A percentile compares a stretch with the other conserved stretches of the same genome.
These are phyloP conservation scores for Morinoia aosen DNA, from an alignment of 2,888 invertebrate species.

Conservation along the genomic window DNA sequence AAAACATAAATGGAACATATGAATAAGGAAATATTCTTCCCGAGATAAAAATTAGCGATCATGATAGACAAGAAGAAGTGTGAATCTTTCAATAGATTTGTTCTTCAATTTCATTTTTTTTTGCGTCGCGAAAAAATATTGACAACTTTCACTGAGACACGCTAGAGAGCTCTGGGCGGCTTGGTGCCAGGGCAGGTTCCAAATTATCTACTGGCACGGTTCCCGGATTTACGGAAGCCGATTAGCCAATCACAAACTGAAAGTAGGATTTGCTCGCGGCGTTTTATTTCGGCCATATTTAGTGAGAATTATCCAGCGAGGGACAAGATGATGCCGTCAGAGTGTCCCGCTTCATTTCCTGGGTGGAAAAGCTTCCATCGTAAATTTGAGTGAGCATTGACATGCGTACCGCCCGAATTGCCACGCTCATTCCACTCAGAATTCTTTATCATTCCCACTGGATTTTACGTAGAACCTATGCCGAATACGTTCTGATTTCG, in stretches of 20 bases:
- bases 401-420: neutral
- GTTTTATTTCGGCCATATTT: slow-evolving; percentile 10
- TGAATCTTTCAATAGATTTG: no score
- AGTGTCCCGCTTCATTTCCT: neutral
- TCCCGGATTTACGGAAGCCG: neutral
- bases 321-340: neutral
- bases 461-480: no score
- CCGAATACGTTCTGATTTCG: neutral
- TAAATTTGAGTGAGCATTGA: slow-evolving; percentile 2
- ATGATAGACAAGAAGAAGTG: no score
- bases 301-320: neutral
- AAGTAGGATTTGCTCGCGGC: neutral
- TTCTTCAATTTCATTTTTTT: no score
- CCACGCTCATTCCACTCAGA: neutral
- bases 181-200: neutral
- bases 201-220: neutral
- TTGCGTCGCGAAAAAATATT: no score
- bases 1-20: no score
- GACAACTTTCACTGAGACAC: neutral
- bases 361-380: neutral
- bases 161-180: neutral
- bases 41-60: no score
- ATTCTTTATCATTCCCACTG: no score
- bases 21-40: no score
- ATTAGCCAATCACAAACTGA: neutral